Evolutionary conservation across 2,888 invertebrate species (phyloP).

Genomic region (Drosophila picticornis): DNA sequence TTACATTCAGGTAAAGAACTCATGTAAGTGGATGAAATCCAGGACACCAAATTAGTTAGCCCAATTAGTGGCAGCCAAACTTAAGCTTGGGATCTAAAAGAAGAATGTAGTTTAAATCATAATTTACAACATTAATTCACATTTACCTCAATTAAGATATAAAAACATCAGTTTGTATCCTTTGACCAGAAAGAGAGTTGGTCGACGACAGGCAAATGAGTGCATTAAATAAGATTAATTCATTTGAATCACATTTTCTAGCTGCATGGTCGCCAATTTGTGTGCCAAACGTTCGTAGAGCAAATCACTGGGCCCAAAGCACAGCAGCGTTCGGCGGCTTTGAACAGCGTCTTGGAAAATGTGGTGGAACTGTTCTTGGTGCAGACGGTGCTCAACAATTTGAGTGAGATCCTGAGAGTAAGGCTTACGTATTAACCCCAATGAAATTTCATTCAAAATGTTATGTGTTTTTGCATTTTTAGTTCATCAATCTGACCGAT

Average conservation of each 20-base stretch:
- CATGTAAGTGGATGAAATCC: not conserved
- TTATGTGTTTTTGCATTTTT: not conserved
- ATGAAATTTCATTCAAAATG: not conserved
- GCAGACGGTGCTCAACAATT: constrained; percentile 90
- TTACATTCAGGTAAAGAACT: not conserved
- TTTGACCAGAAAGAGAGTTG: not conserved
- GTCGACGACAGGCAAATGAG: not conserved
- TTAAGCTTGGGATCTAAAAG: not conserved
- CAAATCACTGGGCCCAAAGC: constrained; percentile 86
- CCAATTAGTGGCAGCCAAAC: not conserved
- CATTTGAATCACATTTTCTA: constrained; percentile 77
- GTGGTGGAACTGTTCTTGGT: constrained; percentile 92
- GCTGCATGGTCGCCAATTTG: constrained; percentile 93
- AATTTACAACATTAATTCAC: not conserved
- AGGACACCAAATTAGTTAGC: not conserved
- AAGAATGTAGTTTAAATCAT: not conserved
- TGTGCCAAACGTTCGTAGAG: constrained; percentile 89
- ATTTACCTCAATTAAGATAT: not conserved
- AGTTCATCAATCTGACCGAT: constrained; percentile 75
- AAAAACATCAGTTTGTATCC: not conserved
- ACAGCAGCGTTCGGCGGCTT: constrained; percentile 86
- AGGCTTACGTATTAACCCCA: constrained; percentile 27
- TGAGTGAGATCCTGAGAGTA: constrained; percentile 93
- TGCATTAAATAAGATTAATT: not conserved
- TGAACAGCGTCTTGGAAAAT: constrained; percentile 89